Evolutionary conservation across 1,140 invertebrate genomes (phyloP), one percentile per base, ranked within the genome.

Genomic region (Aphidius gifuensis): DNA sequence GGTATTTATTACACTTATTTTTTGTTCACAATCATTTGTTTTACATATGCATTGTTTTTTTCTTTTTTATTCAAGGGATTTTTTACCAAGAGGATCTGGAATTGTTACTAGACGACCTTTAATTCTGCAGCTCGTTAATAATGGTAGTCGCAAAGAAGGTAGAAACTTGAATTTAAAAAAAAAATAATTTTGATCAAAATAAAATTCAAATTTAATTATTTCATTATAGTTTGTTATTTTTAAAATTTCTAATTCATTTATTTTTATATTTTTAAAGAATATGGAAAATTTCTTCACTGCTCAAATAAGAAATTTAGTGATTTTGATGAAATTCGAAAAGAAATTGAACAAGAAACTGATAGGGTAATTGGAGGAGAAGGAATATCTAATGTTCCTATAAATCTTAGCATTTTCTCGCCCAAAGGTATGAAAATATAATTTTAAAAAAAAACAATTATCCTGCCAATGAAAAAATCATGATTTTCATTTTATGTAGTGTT

Each of bases 271-370:
- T 80, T 84, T 40, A 79, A 16, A 94, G 96, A 99, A 87, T 92
- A 90, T 89, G 98, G 93, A 5, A 97, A 99, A 80, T 99, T 99
- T 85, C 83, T 99, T 38, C 98, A 99, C 82, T 94, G 92, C 79
- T 98, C 98, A 81, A 97, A 97, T 8, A 96, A 96, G 77, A 98
- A 97, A 76, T 99, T 97, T 77, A 84, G 87, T 5, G 95, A 98
- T 80, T 99, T 99, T 83, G 93, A 96, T 80, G 90, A 93, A 76
- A 95, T 99, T 42, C 90, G 97, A 16, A 88, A 86, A 69, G 97
- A 99, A 83, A 99, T 99, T 73, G 97, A 99, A 82, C 90, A 86
- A 60, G 98, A 99, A 83, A 99, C 98, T 38, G 97, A 99, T 78
- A 86, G 97, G 62, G 85, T 96, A 61, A 99, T 97, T 44, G 97